phyloP scores from a whole-genome alignment of 35 echinoderm and acorn worm species.

The Apostichopus californicus region DNA sequence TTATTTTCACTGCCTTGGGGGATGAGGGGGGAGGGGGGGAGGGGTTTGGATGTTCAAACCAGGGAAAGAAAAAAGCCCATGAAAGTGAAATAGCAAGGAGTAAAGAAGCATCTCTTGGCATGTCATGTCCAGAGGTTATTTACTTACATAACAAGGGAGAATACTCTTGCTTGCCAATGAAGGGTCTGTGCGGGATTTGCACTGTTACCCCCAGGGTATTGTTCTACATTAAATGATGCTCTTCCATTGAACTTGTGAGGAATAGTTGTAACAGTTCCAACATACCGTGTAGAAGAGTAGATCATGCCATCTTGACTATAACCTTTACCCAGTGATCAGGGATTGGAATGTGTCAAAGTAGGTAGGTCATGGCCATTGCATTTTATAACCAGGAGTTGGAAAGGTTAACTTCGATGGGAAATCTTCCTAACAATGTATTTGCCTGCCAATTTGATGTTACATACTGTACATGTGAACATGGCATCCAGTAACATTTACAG shows the following conservation, averaged over 20 bases:
- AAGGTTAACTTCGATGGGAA: not conserved
- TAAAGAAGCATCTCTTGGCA: not conserved
- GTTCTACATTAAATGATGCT: not conserved
- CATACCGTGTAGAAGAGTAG: not conserved
- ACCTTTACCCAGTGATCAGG: not conserved
- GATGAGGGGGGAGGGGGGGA: too few relatives aligned
- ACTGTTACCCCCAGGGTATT: not conserved
- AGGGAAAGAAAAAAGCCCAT: not conserved
- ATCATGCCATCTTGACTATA: not conserved
- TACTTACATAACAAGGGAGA: not conserved
- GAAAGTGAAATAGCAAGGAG: not conserved
- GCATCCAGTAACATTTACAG: too few relatives aligned
- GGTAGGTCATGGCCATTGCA: not conserved
- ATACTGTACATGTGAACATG: too few relatives aligned
- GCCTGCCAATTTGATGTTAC: too few relatives aligned
- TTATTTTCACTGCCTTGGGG: conserved; percentile 16
- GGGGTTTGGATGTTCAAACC: not conserved
- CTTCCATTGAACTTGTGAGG: not conserved
- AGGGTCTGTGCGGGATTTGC: not conserved
- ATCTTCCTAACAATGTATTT: too few relatives aligned
- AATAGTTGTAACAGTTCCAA: not conserved
- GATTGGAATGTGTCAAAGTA: not conserved
- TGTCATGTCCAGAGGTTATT: not conserved
- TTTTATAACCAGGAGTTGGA: not conserved
- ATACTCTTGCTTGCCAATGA: not conserved